phyloP scores from a whole-genome alignment of 2,888 invertebrate species.

The Torymus texanus region DNA sequence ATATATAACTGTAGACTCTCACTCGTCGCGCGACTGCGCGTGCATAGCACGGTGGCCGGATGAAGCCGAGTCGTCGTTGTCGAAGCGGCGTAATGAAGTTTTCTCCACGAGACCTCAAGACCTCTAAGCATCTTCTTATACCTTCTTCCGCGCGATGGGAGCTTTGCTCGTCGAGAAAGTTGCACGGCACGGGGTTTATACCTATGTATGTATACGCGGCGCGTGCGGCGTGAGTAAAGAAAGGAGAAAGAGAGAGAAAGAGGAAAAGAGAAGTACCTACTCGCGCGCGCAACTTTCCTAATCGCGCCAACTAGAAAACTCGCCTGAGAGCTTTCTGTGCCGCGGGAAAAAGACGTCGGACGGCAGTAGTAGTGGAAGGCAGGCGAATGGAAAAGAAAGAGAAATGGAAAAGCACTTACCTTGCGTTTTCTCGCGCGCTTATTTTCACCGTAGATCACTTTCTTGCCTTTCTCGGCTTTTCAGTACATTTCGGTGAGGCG shows the following conservation, averaged over 20 bases:
- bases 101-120: neutral
- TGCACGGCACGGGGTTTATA: too few species aligned
- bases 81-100: conserved; percentile 23
- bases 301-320: conserved; percentile 36
- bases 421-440: neutral
- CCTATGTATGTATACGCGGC: too few species aligned
- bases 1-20: too few species aligned
- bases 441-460: conserved; percentile 21
- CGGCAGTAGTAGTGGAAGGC: too few species aligned
- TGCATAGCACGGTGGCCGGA: too few species aligned
- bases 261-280: neutral
- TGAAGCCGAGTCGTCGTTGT: neutral
- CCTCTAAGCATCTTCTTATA: conserved; percentile 19
- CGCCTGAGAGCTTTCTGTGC: conserved; percentile 11
- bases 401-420: conserved; percentile 18
- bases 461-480: neutral
- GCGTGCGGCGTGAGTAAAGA: too few species aligned
- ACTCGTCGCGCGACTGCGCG: too few species aligned
- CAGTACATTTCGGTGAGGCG: neutral
- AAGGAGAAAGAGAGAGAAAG: neutral
- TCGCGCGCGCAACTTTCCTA: conserved; percentile 31
- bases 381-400: neutral
- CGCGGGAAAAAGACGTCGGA: neutral
- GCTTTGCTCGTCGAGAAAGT: neutral
- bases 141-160: conserved; percentile 2